Evolutionary conservation across 2,113 vertebrate species (phyloP).

Genomic region (Saccopteryx bilineata): DNA sequence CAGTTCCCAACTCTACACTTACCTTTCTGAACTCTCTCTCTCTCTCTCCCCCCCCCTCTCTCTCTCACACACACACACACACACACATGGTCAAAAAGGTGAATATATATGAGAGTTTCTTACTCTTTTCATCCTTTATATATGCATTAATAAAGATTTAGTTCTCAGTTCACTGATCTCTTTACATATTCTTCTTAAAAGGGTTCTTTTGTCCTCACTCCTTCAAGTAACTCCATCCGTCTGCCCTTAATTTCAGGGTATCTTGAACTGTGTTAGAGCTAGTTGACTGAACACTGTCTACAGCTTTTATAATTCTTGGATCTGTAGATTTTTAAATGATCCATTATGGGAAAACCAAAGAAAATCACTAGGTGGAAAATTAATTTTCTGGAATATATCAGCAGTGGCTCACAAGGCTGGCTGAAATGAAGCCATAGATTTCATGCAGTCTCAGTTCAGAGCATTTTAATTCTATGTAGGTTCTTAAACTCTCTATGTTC

Average conservation of each 20-base stretch:
- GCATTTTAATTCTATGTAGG: conserved; percentile 63
- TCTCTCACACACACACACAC: background rate
- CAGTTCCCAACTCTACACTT: background rate
- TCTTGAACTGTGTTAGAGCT: conserved; percentile 38
- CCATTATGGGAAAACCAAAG: conserved; percentile 79
- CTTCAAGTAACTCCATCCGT: background rate
- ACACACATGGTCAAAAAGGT: background rate
- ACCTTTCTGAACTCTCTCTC: background rate
- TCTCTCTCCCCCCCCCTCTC: too few relatives aligned
- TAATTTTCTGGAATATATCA: conserved; percentile 77
- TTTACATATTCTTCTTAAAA: background rate
- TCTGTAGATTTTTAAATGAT: conserved; percentile 68
- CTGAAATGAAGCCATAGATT: conserved; percentile 70
- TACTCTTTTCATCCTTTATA: background rate
- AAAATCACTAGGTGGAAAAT: conserved; percentile 80
- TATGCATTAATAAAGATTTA: background rate
- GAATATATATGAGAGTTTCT: background rate
- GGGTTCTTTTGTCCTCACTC: background rate
- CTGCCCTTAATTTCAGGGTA: conserved; percentile 53
- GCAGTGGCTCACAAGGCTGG: conserved; percentile 52
- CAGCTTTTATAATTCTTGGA: conserved; percentile 65
- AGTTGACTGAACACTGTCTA: conserved; percentile 63
- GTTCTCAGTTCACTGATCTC: background rate
- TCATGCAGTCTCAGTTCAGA: conserved; percentile 73
- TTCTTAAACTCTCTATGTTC: conserved; percentile 61